These are phyloP conservation scores for Andrena marginata DNA, from an alignment of 2,888 invertebrate species.

Conservation along the genomic window DNA sequence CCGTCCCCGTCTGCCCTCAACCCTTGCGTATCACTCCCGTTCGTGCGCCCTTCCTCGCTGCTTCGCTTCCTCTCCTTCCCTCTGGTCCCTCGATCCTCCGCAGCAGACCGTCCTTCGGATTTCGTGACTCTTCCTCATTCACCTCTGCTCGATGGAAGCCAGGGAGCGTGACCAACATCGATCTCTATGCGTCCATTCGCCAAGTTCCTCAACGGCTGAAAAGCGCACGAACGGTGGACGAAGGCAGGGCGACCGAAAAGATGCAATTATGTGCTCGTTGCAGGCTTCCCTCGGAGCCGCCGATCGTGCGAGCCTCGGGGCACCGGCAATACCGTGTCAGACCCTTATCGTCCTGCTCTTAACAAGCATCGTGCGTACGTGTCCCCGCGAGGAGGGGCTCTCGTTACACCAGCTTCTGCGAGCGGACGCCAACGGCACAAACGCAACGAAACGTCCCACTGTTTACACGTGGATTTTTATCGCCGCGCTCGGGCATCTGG, in stretches of 20 bases:
- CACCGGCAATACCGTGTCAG: conserved; percentile 16
- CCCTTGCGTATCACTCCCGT: conserved; percentile 9
- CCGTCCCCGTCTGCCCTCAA: conserved; percentile 41
- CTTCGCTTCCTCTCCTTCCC: neutral
- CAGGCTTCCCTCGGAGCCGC: neutral
- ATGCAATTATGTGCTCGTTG: conserved; percentile 19
- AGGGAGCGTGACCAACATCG: conserved; percentile 9
- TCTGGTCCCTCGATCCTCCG: neutral
- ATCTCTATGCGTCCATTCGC: neutral
- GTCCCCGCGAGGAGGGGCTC: neutral
- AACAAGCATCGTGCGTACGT: conserved; percentile 7
- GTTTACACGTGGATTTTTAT: neutral
- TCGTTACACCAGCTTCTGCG: conserved; percentile 11
- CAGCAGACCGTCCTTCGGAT: conserved; percentile 8
- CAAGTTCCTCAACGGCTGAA: neutral
- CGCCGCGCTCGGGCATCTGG: neutral
- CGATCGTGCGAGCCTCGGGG: conserved; percentile 17
- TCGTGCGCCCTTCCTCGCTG: neutral
- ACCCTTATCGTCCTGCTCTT: conserved; percentile 25
- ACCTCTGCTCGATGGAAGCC: neutral
- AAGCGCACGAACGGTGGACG: neutral
- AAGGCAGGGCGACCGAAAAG: neutral
- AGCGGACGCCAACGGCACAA: neutral
- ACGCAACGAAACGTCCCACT: neutral
- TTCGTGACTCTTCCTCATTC: neutral